Percentiles rank a stretch among this genome's conserved stretches.
Evolutionary conservation across 2,113 vertebrate genomes (phyloP).

Genomic region (Anoplopoma fimbria): DNA sequence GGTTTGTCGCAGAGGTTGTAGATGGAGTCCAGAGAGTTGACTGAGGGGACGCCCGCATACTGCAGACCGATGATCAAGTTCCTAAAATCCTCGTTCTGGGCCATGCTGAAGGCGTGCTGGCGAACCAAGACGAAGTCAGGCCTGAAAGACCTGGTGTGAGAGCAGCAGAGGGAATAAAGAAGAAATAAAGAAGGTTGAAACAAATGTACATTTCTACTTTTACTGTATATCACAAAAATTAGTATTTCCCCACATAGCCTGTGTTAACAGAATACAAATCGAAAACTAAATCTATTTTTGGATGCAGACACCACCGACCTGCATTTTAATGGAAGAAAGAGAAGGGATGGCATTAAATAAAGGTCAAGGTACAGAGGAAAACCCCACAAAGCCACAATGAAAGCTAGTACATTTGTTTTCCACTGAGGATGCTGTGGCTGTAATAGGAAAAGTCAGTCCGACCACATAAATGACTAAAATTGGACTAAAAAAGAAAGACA

Average conservation of each 20-base stretch:
- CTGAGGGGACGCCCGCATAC: slow-evolving; percentile 92
- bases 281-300: not conserved
- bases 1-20: slow-evolving; percentile 99
- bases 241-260: no score
- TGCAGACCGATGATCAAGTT: slow-evolving; percentile 97
- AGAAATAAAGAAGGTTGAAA: not conserved
- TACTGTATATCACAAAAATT: not conserved
- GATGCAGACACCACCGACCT: not conserved
- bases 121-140: slow-evolving; percentile 96
- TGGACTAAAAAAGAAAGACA: not conserved
- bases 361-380: not conserved
- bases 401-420: not conserved
- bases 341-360: not conserved
- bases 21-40: slow-evolving; percentile 96
- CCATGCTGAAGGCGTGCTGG: slow-evolving; percentile 97
- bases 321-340: not conserved
- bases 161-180: not conserved
- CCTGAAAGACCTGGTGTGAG: slow-evolving; percentile 89
- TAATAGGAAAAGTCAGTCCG: not conserved
- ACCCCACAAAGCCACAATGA: slow-evolving; percentile 9
- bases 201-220: not conserved
- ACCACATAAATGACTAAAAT: not conserved
- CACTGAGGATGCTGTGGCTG: not conserved
- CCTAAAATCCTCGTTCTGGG: slow-evolving; percentile 96
- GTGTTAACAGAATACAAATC: not conserved